Evolutionary conservation across 2,797 vertebrate species (phyloP).

Genomic region (Rhynchotus rufescens): DNA sequence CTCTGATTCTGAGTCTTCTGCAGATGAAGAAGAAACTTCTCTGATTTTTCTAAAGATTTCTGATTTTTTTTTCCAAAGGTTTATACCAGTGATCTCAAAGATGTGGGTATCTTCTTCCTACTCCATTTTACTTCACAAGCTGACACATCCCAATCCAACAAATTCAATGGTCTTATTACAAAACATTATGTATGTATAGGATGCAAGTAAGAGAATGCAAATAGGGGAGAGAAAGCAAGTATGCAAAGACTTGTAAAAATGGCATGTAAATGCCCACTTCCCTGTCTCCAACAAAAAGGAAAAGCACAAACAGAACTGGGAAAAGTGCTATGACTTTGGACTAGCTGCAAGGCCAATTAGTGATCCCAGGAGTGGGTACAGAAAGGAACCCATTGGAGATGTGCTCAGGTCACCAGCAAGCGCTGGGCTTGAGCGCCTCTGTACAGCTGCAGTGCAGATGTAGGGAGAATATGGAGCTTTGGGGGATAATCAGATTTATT

Average conservation of each 20-base stretch:
- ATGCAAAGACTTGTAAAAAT: too few species aligned
- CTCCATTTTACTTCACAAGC: background rate
- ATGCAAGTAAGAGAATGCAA: background rate
- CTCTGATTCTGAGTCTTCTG: background rate
- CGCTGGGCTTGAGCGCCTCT: background rate
- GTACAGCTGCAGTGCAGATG: conserved; percentile 49
- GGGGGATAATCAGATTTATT: conserved; percentile 56
- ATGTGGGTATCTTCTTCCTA: background rate
- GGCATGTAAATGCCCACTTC: too few species aligned
- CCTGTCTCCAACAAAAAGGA: background rate
- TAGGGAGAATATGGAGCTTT: conserved; percentile 37
- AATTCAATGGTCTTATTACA: background rate
- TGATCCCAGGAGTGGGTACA: background rate
- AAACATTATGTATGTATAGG: rapidly evolving
- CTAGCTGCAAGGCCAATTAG: background rate
- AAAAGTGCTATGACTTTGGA: background rate
- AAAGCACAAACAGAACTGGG: background rate
- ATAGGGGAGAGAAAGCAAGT: background rate
- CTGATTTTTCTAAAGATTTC: background rate
- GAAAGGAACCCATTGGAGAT: background rate
- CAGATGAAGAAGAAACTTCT: background rate
- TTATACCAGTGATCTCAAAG: background rate
- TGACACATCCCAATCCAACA: background rate
- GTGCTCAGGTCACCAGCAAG: conserved; percentile 36
- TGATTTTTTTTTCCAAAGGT: too few species aligned